Evolutionary conservation across 2,888 invertebrate species (phyloP), one percentile per base, ranked within the genome.

Genomic region (Nineta flava): DNA sequence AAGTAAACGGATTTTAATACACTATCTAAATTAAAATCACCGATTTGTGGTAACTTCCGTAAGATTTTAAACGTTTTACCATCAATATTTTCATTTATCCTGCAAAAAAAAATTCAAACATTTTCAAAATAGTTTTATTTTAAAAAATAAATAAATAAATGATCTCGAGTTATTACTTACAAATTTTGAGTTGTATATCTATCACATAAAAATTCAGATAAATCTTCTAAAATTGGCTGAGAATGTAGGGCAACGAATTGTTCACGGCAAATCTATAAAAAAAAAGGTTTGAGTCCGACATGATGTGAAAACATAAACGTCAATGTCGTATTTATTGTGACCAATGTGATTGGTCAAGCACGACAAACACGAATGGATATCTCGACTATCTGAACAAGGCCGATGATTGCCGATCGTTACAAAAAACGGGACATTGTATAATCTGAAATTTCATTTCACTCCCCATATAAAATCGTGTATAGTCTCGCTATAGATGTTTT

Each of bases 171-270:
- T 44, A 47, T 48, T 57, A 62, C 69, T 68, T 69, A 82, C 84
- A 67, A 67, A 57, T 76, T 68, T 15, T 67, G 59, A 57, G 77
- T 81, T 57, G 81, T 77, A 63, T 82, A 91, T 60, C 75, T 77
- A 19, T 78, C 61, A 2, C 74, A 60, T 50, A 96, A 72, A 65
- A 81, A 87, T 16, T 77, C 59, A 0, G 94, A 90, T 48, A 96
- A 70, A 61, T 93, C 75, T 60, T 93, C 83, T 46, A 99, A 72
- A 57, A 99, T 88, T 0, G 94, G 93, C 62, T 92, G 79, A 26
- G 84, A 87, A 68, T 99, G 96, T 9, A 99, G 74, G 0, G 87
- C 81, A n/a, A 99, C 90, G 70, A 99, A 99, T 66, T 99, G 94
- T 63, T 97, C 84, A n/a, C 99, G 77, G 60, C 96, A 96, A 53